These are phyloP conservation scores for Graphium colonna DNA, from an alignment of 2,888 invertebrate genomes.

Conservation along the genomic window DNA sequence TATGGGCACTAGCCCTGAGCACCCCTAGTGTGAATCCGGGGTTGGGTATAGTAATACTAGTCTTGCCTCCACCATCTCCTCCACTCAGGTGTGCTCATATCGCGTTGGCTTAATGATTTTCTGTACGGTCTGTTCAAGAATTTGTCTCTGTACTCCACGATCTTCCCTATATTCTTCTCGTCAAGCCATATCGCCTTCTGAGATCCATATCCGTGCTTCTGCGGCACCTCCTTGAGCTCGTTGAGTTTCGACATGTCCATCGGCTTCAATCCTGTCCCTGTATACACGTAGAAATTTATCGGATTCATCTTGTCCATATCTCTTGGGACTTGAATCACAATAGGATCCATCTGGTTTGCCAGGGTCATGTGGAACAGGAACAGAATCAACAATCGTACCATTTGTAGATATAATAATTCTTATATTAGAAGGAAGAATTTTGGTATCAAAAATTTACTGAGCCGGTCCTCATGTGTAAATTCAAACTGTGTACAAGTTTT, in stretches of 20 bases:
- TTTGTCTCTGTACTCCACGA: not conserved
- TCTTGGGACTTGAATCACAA: slow-evolving; percentile 7
- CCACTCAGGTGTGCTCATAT: too few species aligned
- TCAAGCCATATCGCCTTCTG: not conserved
- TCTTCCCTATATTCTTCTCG: not conserved
- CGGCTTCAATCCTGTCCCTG: not conserved
- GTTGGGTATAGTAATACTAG: too few species aligned
- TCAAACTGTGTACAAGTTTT: too few species aligned
- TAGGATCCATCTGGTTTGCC: not conserved
- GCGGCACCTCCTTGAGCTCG: not conserved
- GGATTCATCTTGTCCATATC: slow-evolving; percentile 2
- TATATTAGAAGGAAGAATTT: not conserved
- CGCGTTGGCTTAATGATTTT: too few species aligned
- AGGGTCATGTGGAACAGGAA: not conserved
- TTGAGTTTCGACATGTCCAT: slow-evolving; percentile 1
- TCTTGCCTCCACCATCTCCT: too few species aligned
- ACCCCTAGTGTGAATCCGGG: too few species aligned
- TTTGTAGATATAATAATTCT: not conserved
- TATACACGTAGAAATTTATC: slow-evolving; percentile 13
- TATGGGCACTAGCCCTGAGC: too few species aligned
- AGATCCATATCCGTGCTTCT: not conserved
- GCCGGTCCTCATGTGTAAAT: too few species aligned
- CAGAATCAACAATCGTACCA: not conserved
- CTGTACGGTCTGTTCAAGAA: slow-evolving; percentile 1
- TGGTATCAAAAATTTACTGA: not conserved